These are phyloP conservation scores for Heliconius himera DNA, from an alignment of 1,140 invertebrate genomes.

Conservation along the genomic window DNA sequence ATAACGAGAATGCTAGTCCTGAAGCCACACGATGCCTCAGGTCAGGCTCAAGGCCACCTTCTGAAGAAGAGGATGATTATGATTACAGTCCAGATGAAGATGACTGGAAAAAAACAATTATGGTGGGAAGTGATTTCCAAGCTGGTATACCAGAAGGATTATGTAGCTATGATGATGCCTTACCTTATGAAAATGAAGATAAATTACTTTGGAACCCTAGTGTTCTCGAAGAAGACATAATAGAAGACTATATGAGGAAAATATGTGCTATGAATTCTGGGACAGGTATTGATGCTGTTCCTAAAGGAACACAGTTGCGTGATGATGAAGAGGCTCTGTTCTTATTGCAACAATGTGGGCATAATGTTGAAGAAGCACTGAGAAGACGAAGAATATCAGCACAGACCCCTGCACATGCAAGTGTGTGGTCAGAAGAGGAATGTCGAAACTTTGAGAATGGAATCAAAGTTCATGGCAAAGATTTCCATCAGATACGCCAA, in stretches of 20 bases:
- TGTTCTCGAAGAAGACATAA: conserved; percentile 87
- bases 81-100: conserved; percentile 90
- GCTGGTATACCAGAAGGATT: conserved; percentile 95
- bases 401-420: conserved; percentile 84
- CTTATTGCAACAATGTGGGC: conserved; percentile 95
- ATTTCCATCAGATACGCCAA: conserved; percentile 97
- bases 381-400: conserved; percentile 88
- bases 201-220: conserved; percentile 96
- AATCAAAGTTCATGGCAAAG: conserved; percentile 95
- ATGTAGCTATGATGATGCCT: conserved; percentile 94
- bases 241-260: conserved; percentile 91
- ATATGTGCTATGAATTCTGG: conserved; percentile 82
- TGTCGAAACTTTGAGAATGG: conserved; percentile 98
- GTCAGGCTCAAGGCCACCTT: conserved; percentile 76
- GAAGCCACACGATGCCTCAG: conserved; percentile 71
- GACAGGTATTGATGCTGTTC: conserved; percentile 83
- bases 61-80: conserved; percentile 87
- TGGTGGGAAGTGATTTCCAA: conserved; percentile 97
- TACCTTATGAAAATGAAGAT: conserved; percentile 98
- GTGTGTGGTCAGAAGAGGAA: conserved; percentile 98
- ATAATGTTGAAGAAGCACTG: conserved; percentile 96
- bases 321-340: conserved; percentile 98
- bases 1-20: conserved; percentile 64
- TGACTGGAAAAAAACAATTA: conserved; percentile 93
- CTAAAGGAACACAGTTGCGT: conserved; percentile 90